Evolutionary conservation across 2,888 invertebrate species (phyloP), one percentile per base, ranked within the genome.

Genomic region (Polydrusus tereticollis): DNA sequence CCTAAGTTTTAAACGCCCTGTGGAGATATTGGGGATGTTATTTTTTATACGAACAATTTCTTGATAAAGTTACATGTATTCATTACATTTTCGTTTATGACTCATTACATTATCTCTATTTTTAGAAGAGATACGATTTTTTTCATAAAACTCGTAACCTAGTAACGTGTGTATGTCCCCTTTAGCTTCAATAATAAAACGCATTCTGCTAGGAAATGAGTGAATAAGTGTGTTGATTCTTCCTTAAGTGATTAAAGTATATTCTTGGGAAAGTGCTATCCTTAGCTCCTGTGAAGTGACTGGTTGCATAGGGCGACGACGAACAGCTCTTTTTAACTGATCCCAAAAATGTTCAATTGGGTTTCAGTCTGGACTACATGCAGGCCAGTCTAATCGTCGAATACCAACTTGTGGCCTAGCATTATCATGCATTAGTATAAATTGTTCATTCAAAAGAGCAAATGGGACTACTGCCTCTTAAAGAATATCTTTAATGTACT

Each of bases 311-410:
- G 41, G 41, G 41, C 41, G 41, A 41, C 41, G 12, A 41, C 41
- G 41, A 41, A 14, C 41, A 41, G 41, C 41, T 14, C 41, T n/a
- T n/a, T n/a, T n/a, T 1, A 41, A 41, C 41, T 41, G 41, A 41
- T 41, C 41, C 41, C n/a, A 41, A 41, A 41, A 41, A 41, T 41
- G 41, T 41, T 41, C 41, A 41, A 41, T 41, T 41, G 41, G 41
- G 14, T 41, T 41, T 14, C 10, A 41, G n/a, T 41, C 14, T 14
- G 41, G 14, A 2, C 14, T 41, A 41, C 41, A 41, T 41, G 41
- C 41, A 41, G 41, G 41, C 41, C 41, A 29, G 14, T 38, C 38
- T 38, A 38, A 38, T 12, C 41, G 14, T n/a, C n/a, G n/a, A n/a
- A n/a, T n/a, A n/a, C n/a, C n/a, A n/a, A n/a, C n/a, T n/a, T n/a